These are phyloP conservation scores for Neodontobutis hainanensis DNA, from an alignment of 2,113 vertebrate genomes.

Conservation along the genomic window DNA sequence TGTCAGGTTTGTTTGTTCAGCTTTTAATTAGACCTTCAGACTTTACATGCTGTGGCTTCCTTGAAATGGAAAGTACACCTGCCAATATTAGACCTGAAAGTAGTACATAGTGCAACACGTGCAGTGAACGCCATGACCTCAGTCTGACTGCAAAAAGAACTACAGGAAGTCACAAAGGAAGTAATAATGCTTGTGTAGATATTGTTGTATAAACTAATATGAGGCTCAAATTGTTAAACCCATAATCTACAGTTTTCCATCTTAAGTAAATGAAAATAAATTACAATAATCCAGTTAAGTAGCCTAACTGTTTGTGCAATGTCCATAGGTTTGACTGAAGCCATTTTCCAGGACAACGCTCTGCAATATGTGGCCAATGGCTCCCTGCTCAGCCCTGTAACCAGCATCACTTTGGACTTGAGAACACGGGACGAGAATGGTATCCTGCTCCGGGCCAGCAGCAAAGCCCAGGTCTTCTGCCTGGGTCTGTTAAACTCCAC, in stretches of 20 bases:
- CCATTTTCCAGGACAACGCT: constrained; percentile 81
- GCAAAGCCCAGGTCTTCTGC: constrained; percentile 76
- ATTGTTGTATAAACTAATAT: too few relatives aligned
- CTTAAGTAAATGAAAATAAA: too few relatives aligned
- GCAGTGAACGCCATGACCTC: not conserved
- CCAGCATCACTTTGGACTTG: constrained; percentile 81
- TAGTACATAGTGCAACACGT: not conserved
- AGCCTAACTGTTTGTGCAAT: not conserved
- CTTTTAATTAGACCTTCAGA: constrained; percentile 9
- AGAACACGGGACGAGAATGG: constrained; percentile 86
- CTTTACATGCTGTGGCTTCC: not conserved
- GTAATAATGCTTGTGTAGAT: too few relatives aligned
- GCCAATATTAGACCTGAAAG: not conserved
- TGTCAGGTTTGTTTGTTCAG: constrained; percentile 9
- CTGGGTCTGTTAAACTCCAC: constrained; percentile 84
- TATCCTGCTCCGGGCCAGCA: constrained; percentile 77
- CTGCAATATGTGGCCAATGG: constrained; percentile 79
- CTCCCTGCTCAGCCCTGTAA: constrained; percentile 73
- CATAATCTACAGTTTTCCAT: too few relatives aligned
- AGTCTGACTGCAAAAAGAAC: not conserved
- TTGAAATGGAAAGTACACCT: not conserved
- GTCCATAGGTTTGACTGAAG: constrained; percentile 85
- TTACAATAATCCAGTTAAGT: not conserved
- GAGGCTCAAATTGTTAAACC: too few relatives aligned
- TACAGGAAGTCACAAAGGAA: too few relatives aligned